Percentiles rank a stretch among this genome's conserved stretches.
These are phyloP conservation scores for Teleopsis dalmanni DNA, from an alignment of 1,140 invertebrate species.

Conservation along the genomic window DNA sequence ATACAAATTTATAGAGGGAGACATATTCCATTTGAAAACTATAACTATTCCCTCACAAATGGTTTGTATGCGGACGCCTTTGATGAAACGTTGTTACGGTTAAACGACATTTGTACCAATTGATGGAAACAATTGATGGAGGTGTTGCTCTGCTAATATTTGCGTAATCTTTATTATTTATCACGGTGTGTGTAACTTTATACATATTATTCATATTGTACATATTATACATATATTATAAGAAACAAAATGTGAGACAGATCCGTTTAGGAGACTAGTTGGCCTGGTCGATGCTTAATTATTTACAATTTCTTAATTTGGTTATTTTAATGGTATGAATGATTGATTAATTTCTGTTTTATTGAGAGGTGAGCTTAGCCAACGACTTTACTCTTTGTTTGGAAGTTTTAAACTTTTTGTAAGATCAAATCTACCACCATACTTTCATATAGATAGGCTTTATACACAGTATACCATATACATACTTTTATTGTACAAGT, in stretches of 20 bases:
- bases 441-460: not conserved
- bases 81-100: not conserved
- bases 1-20: too few relatives aligned
- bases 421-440: not conserved
- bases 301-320: too few relatives aligned
- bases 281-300: too few relatives aligned
- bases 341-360: too few relatives aligned
- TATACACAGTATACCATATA: not conserved
- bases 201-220: not conserved
- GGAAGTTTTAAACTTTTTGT: not conserved
- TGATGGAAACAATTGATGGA: slow-evolving; percentile 41
- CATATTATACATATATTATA: not conserved
- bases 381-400: not conserved
- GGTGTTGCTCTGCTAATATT: slow-evolving; percentile 16
- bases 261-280: slow-evolving; percentile 10
- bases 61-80: too few relatives aligned
- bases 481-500: too few relatives aligned
- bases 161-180: slow-evolving; percentile 29
- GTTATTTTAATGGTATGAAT: not conserved
- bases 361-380: too few relatives aligned
- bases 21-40: too few relatives aligned
- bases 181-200: not conserved
- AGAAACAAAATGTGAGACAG: not conserved
- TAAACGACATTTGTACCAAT: slow-evolving; percentile 37
- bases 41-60: too few relatives aligned